Base-by-base conservation (phyloP, 2,797 vertebrate genomes). In the Remorina albescens region DNA sequence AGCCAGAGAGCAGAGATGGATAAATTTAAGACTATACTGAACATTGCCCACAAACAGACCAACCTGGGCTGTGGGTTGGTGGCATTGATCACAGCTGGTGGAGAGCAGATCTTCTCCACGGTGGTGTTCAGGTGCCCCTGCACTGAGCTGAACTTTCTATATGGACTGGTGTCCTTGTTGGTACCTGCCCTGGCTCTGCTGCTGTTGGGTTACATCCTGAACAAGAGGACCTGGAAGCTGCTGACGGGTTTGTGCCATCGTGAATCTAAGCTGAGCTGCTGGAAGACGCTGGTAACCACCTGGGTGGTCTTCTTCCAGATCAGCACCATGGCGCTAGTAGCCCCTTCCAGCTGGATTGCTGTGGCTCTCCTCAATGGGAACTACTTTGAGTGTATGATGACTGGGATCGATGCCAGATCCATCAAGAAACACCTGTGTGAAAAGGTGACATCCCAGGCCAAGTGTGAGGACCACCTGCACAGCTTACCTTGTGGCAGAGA, bases 81-180 rank as follows among this genome's bases (percentile, higher is more conserved):
- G 13, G 93, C 93, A 5, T 75, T 96, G 53, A 23, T 96, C 74
- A 96, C 93, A 0, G 94, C 83, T 0, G 91, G 89, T 3, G 89
- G 89, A 0, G 94, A 98, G 81, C 86, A 89, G 9, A 30, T 95
- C 34, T 96, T 97, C 80, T 96, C 95, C 0, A 2, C 51, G 0
- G 80, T 39, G 13, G 89, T 92, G 1, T 97, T 96, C 86, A 79
- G 39, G 19, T 96, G 96, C 61, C 96, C 96, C 10, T 96, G 96
- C 91, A 95, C 77, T 8, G 75, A 87, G 2, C 78, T 71, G 62
- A 97, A 94, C 76, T 71, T 88, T 16, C 0, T 73, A 0, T 96
- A 96, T 0, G 95, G 96, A 7, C 59, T 86, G 3, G 84, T 92
- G 34, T 97, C 95, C 69, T 80, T 97, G 50, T 8, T 95, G 19